Base-by-base conservation (phyloP, 2,797 vertebrate species). In the Champsocephalus gunnari region DNA sequence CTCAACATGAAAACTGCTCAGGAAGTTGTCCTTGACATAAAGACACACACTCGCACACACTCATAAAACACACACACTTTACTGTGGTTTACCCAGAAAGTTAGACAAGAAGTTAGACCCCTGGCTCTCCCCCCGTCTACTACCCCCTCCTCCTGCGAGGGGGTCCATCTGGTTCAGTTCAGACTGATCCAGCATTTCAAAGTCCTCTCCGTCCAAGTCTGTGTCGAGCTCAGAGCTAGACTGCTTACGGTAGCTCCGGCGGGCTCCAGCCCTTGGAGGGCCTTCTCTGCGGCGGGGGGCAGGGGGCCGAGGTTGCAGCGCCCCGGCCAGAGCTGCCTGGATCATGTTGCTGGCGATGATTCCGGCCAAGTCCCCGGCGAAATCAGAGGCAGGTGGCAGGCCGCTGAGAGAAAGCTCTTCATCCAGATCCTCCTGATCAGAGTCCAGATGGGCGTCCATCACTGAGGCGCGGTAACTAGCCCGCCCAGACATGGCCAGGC, bases 141-240 rank as follows among this genome's bases (percentile, higher is more conserved):
- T n/a, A 57, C 88, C 93, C 44, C 92, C 94, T 57, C 87, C 81
- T 11, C 95, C 95, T 88, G 91, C 93, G 1, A 95, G 19, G 44
- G 97, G 95, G 95, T 99, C 98, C 95, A 98, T 93, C 93, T 98
- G 97, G 93, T 94, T 99, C 85, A 99, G 94, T 94, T 99, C 97
- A 0, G 97, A 99, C 90, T 99, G 98, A 94, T 99, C 98, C 92
- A 99, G 94, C 94, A 99, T 96, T 94, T 99, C 98, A 95, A 99
- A 99, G 93, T 99, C 98, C 87, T 99, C 98, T 24, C 95, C 96
- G 50, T 99, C 98, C 82, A 88, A 90, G 89, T 95, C 95, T 6
- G 96, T 98, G 95, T 99, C 98, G 90, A 97, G 92, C 89, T 99
- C 98, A 0, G 95, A 97, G 93, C 97, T 99, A 79, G 95, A 97